Base-by-base conservation (phyloP, 1,140 invertebrate genomes). In the Nasonia vitripennis region DNA sequence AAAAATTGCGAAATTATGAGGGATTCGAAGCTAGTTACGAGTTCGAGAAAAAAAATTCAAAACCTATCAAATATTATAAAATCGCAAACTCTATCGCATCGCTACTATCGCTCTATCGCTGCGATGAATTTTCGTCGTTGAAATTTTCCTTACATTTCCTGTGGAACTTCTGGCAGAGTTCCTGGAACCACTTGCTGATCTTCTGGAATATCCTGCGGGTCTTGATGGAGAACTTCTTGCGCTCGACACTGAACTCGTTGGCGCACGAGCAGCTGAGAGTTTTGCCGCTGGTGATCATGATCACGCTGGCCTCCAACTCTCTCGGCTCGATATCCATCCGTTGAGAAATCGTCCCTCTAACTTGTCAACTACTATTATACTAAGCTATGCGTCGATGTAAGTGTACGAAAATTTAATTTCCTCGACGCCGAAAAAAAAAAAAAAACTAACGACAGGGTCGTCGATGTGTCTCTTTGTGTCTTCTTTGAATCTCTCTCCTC, bases 151-250 rank as follows among this genome's bases (percentile, higher is more conserved):
- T 81, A 80, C 71, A 78, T 51, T 78, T 88, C 0, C 88, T 82
- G 11, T 89, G 89, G 17, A 93, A 78, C 83, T 88, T 91, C 67
- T 82, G 87, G 82, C 83, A 89, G 10, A 92, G 9, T 11, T 86
- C 71, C n/a, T 87, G 89, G 85, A 93, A 91, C 91, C 91, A 93
- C 31, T 86, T 89, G 37, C 87, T 84, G 17, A 93, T 90, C 81
- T 89, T 92, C 10, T 83, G 86, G 20, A 92, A 87, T 45, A 91
- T 31, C 2, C 81, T 80, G 2, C 83, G 87, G 0, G 89, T 91
- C 41, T 89, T 91, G 14, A 87, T 2, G 3, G 85, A 86, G 45
- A 91, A 87, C 48, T 89, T 89, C 37, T 88, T 83, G 11, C 74
- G 78, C 79, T 89, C 85, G 55, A 45, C 23, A 45, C 45, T 12